A percentile compares a stretch with the other conserved stretches of the same genome.
These are phyloP conservation scores for Stomorhina lunata DNA, from an alignment of 2,888 invertebrate genomes.

Conservation along the genomic window DNA sequence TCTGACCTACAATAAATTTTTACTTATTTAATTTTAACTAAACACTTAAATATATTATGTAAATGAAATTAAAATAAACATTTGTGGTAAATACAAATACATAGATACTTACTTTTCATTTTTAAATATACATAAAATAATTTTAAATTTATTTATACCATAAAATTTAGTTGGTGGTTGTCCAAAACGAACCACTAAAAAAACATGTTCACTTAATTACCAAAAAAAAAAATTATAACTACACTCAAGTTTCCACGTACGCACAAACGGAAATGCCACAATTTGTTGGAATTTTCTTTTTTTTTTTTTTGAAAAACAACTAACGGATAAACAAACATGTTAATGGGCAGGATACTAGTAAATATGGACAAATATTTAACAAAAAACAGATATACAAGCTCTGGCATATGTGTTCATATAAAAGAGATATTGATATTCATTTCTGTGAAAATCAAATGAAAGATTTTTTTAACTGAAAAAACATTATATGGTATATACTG, in stretches of 20 bases:
- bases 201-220: constrained; percentile 68
- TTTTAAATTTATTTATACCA: constrained; percentile 46
- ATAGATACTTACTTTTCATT: background rate
- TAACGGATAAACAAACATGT: constrained; percentile 41
- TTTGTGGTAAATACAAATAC: background rate
- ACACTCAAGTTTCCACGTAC: background rate
- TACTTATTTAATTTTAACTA: background rate
- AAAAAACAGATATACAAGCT: background rate
- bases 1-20: background rate
- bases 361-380: constrained; percentile 38
- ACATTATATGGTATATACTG: no score
- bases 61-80: constrained; percentile 19
- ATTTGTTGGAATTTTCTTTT: constrained; percentile 1
- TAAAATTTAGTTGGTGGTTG: constrained; percentile 44
- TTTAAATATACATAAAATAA: constrained; percentile 13
- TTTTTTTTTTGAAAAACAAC: constrained; percentile 18
- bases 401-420: background rate
- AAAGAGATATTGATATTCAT: no score
- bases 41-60: background rate
- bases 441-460: no score
- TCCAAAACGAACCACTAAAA: constrained; percentile 51
- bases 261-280: constrained; percentile 5
- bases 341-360: constrained; percentile 47
- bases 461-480: no score
- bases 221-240: constrained; percentile 51